Base-by-base conservation (phyloP, 2,113 vertebrate genomes). In the Alethe castanea region DNA sequence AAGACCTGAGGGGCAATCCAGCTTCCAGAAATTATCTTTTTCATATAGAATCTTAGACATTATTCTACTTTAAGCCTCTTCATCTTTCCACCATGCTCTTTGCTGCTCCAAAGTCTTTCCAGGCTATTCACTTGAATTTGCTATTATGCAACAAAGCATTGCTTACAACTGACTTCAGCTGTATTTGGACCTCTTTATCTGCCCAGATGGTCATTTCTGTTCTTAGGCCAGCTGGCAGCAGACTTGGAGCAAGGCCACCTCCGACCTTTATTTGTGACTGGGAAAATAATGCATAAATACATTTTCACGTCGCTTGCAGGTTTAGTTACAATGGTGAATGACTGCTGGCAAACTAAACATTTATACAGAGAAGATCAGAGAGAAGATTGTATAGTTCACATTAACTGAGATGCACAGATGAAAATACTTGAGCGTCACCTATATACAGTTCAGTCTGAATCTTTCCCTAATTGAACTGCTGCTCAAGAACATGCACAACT, bases 171-270 rank as follows among this genome's bases (percentile, higher is more conserved):
- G 81, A 53, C 29, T 94, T 90, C 62, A 92, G n/a, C 59, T 54
- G 61, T 38, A 35, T 69, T 91, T 80, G 57, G 66, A 81, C 22
- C 59, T 77, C 48, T 28, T 69, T 60, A 66, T 82, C 64, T 64
- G 29, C 47, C 60, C 83, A 83, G 65, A 89, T 60, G 70, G 93
- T 72, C 53, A 54, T 50, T 45, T 69, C 25, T 70, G 40, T 54
- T 78, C 61, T 56, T n/a, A 62, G 57, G 42, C 84, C 89, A 92
- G 77, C 78, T 94, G 88, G 65, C 81, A 92, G 61, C 22, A 36
- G 6, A 18, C 28, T 71, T 59, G n/a, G 54, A 89, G 53, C 60
- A 89, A 50, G 66, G 78, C 74, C 70, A 79, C 36, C 29, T 69
- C 45, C 9, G 1, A 76, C 52, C 26, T 29, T 42, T 38, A 33